phyloP scores from a whole-genome alignment of 2,797 vertebrate species.

The Florisuga fusca region DNA sequence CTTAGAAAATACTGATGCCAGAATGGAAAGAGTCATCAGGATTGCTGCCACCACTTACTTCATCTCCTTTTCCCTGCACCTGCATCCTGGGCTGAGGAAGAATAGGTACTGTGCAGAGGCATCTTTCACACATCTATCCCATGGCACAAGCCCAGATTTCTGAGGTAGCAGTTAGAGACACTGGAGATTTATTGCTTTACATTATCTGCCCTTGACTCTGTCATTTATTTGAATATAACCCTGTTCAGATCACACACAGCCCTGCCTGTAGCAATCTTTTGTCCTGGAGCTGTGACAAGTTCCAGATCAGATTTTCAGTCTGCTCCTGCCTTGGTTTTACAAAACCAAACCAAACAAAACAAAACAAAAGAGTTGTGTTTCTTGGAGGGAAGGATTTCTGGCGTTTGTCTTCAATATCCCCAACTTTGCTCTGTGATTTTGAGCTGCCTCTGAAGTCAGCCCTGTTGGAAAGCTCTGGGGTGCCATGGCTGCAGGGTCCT shows the following conservation, averaged over 20 bases:
- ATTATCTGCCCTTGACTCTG: background rate
- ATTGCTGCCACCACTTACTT: background rate
- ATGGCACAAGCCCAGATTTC: rapidly evolving
- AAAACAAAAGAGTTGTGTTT: background rate
- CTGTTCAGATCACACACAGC: background rate
- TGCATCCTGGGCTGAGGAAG: rapidly evolving
- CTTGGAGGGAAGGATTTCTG: background rate
- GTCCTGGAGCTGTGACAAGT: background rate
- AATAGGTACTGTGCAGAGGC: background rate
- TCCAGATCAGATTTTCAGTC: rapidly evolving
- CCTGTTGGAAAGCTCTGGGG: background rate
- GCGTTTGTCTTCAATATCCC: background rate
- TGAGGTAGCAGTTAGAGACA: background rate
- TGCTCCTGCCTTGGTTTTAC: background rate
- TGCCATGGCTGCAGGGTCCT: background rate
- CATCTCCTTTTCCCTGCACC: background rate
- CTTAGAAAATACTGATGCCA: background rate
- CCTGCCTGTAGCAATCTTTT: background rate
- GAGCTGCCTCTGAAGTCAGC: background rate
- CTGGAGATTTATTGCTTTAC: background rate
- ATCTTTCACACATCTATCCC: rapidly evolving
- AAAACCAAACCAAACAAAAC: background rate
- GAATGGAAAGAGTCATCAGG: background rate
- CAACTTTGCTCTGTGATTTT: background rate
- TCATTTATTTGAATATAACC: background rate